Evolutionary conservation across 2,888 invertebrate genomes (phyloP).

Genomic region (Conomelus anceps): DNA sequence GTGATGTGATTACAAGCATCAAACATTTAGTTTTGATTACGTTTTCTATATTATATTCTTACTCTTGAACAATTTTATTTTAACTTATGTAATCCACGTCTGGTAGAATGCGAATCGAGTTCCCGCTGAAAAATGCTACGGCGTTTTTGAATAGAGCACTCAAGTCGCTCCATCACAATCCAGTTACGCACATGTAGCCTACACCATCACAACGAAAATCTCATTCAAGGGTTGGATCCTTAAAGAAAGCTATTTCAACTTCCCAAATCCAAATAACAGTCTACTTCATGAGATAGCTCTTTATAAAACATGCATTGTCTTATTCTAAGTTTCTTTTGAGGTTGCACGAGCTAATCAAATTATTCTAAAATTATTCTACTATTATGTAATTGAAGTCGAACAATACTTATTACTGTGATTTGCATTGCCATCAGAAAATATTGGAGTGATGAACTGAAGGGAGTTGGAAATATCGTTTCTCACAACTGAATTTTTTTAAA

Average conservation of each 20-base stretch:
- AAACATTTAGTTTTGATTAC: too few relatives aligned
- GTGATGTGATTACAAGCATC: too few relatives aligned
- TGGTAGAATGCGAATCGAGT: background rate
- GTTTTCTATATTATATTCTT: background rate
- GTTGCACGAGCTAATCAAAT: too few relatives aligned
- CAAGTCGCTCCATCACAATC: background rate
- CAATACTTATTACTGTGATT: too few relatives aligned
- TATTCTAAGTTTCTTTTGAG: background rate
- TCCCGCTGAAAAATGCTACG: background rate
- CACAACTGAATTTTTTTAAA: too few relatives aligned
- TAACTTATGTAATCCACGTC: background rate
- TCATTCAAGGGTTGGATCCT: background rate
- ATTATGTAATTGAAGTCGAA: too few relatives aligned
- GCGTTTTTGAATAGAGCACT: background rate
- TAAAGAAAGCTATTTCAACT: background rate
- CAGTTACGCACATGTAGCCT: background rate
- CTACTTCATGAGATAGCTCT: background rate
- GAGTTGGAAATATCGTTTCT: too few relatives aligned
- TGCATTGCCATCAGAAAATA: too few relatives aligned
- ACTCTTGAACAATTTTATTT: background rate
- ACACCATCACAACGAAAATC: background rate
- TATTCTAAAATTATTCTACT: too few relatives aligned
- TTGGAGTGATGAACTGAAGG: too few relatives aligned
- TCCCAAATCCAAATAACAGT: background rate
- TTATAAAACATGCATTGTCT: too few relatives aligned